Base-by-base conservation (phyloP, 2,797 vertebrate genomes). In the Echeneis naucrates region DNA sequence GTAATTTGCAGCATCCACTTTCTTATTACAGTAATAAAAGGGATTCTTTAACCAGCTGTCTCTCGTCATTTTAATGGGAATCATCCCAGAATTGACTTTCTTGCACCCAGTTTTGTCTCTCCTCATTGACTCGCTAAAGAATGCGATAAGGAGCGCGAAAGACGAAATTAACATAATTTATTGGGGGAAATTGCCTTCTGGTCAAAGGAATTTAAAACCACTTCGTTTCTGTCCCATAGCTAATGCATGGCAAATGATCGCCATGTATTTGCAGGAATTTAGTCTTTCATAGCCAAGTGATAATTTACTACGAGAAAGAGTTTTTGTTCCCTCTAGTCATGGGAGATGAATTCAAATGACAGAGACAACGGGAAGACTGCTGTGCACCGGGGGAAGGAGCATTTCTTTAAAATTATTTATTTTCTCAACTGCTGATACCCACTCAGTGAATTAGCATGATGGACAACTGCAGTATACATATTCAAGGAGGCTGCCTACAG, bases 151-250 rank as follows among this genome's bases (percentile, higher is more conserved):
- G 70, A 79, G 66, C 76, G 71, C 68, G 32, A 82, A 89, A 88
- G 80, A 62, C 33, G 56, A 65, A 89, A 93, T 92, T 91, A 92
- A 79, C 89, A 91, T 90, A 87, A 92, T 92, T 92, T 92, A 93
- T 94, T 89, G 84, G 80, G 81, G 69, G 72, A 86, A 92, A 89
- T 90, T 90, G 88, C 91, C 92, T 92, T 85, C 88, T 80, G 87
- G 90, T 91, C 87, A 91, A 85, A 91, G 73, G 63, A 88, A 90
- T 93, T 89, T 91, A 86, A 88, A 90, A 86, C 62, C 75, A 80
- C 80, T 91, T 87, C 33, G 50, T 90, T 87, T 92, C 81, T 85
- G 84, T 91, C 87, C 81, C 83, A 80, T 87, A 84, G 86, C 83
- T 87, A 91, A 91, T 88, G 80, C 88, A 88, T 82, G 71, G 80